phyloP scores from a whole-genome alignment of 2,888 invertebrate genomes.

The Ernsta delagoae region DNA sequence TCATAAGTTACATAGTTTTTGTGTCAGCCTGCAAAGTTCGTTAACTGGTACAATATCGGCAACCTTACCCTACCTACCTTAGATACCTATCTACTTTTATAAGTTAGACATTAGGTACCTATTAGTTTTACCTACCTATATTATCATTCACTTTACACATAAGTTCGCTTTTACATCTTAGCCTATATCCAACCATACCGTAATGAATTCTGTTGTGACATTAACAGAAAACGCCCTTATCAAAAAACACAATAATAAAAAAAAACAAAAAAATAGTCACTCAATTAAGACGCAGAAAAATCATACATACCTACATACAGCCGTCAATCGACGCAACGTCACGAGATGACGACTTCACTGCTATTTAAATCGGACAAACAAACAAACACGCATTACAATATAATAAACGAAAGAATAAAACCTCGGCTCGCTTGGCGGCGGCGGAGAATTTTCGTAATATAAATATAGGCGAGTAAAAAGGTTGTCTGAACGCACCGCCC shows the following conservation, averaged over 20 bases:
- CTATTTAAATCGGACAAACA: conserved; percentile 69
- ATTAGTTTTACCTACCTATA: too few relatives aligned
- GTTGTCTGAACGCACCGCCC: conserved; percentile 56
- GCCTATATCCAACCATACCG: too few relatives aligned
- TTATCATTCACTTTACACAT: too few relatives aligned
- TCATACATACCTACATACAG: conserved; percentile 41
- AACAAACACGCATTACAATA: conserved; percentile 75
- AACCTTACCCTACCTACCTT: too few relatives aligned
- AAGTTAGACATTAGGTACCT: too few relatives aligned
- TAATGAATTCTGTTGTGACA: too few relatives aligned
- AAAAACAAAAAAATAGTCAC: conserved; percentile 35
- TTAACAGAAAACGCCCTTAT: conserved; percentile 22
- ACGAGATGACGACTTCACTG: conserved; percentile 63
- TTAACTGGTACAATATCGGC: too few relatives aligned
- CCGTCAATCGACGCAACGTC: conserved; percentile 54
- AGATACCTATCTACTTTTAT: too few relatives aligned
- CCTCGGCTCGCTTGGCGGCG: conserved; percentile 40
- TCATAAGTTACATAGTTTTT: too few relatives aligned
- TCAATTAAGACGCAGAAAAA: conserved; percentile 63
- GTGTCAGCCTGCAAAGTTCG: too few relatives aligned
- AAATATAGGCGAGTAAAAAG: conserved; percentile 65
- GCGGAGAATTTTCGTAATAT: conserved; percentile 54
- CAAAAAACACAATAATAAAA: conserved; percentile 32
- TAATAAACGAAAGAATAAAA: conserved; percentile 74
- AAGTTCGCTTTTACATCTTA: too few relatives aligned